Base-by-base conservation (phyloP, 2,888 invertebrate species). In the Carpatolechia fugitivella region DNA sequence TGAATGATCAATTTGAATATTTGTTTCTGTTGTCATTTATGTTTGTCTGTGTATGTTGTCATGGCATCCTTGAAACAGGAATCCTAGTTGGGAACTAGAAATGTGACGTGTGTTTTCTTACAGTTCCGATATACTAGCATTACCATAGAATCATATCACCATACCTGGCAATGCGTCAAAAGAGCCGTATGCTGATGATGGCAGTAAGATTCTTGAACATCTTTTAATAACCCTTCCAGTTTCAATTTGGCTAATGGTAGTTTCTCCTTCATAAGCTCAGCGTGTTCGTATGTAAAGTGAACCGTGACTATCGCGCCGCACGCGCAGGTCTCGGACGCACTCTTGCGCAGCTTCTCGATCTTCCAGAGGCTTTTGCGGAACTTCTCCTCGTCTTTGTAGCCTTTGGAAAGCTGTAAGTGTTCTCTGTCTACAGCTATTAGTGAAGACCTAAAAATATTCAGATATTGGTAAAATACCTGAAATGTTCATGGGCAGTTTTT, bases 181-280 rank as follows among this genome's bases (percentile, higher is more conserved):
- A 87, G 56, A 0, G 84, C 84, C 0, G 76, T 70, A 62, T 87
- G 85, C 56, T 85, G 85, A 58, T 89, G 77, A 64, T 86, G 85
- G 50, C 87, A 87, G 58, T 85, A 89, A 0, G 84, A 81, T 18
- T 88, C 85, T 63, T 85, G 82, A 0, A 85, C 72, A 55, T 88
- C 84, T 31, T 73, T 70, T 41, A 84, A 57, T 8, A 89, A 58
- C 0, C 70, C 68, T 54, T 87, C 80, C n/a, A 88, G 59, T 44
- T 71, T 71, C 68, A 89, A 61, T 51, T 74, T 75, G 0, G 85
- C 85, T 0, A 74, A 68, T 0, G 87, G 86, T 16, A 89, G 54
- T 56, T 64, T 80, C 14, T 82, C 81, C 48, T 73, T 80, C 52
- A 74, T 51, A 48, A 89, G 58, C 58, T 76, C 70, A 0, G 90